Conservation (phyloP, 2,797 vertebrate genomes). For the Buphagus erythrorhynchus region DNA sequence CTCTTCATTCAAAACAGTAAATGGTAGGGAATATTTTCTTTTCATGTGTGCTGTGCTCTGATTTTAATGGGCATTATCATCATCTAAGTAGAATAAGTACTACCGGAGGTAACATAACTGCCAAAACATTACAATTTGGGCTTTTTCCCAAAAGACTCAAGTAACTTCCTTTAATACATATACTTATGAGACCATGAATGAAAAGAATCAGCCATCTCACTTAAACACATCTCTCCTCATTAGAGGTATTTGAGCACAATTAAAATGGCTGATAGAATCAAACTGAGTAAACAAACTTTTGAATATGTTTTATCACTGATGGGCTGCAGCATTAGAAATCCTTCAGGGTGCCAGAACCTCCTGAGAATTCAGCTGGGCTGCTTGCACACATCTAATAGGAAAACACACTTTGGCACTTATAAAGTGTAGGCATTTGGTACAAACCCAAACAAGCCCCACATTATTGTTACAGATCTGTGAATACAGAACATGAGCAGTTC, state of each 20-base stretch:
- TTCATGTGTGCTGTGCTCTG: slow-evolving; percentile 24
- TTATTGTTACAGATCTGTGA: background rate
- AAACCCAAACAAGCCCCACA: background rate
- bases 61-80: slow-evolving; percentile 33
- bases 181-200: background rate
- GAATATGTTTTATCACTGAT: background rate
- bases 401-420: background rate
- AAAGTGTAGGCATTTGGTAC: background rate
- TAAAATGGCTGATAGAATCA: background rate
- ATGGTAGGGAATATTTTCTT: slow-evolving; percentile 44
- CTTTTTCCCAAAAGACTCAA: background rate
- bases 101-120: slow-evolving; percentile 42
- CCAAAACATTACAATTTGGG: slow-evolving; percentile 45
- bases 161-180: background rate
- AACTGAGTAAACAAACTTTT: background rate
- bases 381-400: background rate
- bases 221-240: background rate
- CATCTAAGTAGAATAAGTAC: slow-evolving; percentile 23
- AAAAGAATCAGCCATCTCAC: background rate
- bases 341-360: background rate
- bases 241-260: background rate
- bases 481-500: background rate
- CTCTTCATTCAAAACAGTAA: slow-evolving; percentile 57
- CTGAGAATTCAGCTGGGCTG: background rate
- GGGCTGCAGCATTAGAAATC: background rate